Percentiles rank a stretch among this genome's conserved stretches.
Conservation (phyloP, 1,140 invertebrate genomes). For the Anthonomus grandis region DNA sequence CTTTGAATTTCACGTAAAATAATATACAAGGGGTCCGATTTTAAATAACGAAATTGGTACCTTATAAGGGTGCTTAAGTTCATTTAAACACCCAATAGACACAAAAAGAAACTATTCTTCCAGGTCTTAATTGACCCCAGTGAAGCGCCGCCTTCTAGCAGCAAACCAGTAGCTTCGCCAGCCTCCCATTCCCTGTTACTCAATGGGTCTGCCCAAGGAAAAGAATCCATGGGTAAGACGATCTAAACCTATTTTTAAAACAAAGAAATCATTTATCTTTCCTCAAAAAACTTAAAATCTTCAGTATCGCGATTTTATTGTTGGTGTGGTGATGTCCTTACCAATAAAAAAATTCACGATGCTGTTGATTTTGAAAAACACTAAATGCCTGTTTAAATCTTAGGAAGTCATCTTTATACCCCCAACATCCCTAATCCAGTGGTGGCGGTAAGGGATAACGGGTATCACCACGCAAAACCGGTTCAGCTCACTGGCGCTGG, state of each 20-base stretch:
- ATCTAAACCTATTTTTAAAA: not conserved
- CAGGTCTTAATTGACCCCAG: slow-evolving; percentile 51
- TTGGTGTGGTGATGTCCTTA: too few relatives aligned
- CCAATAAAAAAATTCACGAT: not conserved
- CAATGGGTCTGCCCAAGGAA: slow-evolving; percentile 57
- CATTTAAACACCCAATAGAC: too few relatives aligned
- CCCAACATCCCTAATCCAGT: slow-evolving; percentile 53
- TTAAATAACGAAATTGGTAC: not conserved
- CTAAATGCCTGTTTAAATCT: not conserved
- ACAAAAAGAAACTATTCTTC: not conserved
- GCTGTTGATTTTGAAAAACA: not conserved
- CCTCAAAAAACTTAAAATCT: not conserved
- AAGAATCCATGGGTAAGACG: slow-evolving; percentile 53
- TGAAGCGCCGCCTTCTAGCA: slow-evolving; percentile 47
- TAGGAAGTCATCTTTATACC: slow-evolving; percentile 56
- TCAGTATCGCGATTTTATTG: too few relatives aligned
- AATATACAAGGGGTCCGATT: not conserved
- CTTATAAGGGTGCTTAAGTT: not conserved
- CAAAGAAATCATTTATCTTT: not conserved
- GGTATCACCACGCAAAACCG: slow-evolving; percentile 48
- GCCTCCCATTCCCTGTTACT: slow-evolving; percentile 66
- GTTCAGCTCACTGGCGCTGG: slow-evolving; percentile 48
- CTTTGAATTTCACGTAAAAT: too few relatives aligned
- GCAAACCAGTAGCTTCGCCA: slow-evolving; percentile 69
- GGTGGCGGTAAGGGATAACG: slow-evolving; percentile 32